Evolutionary conservation across 2,888 invertebrate genomes (phyloP), one percentile per base, ranked within the genome.

Genomic region (Parnassius smintheus): DNA sequence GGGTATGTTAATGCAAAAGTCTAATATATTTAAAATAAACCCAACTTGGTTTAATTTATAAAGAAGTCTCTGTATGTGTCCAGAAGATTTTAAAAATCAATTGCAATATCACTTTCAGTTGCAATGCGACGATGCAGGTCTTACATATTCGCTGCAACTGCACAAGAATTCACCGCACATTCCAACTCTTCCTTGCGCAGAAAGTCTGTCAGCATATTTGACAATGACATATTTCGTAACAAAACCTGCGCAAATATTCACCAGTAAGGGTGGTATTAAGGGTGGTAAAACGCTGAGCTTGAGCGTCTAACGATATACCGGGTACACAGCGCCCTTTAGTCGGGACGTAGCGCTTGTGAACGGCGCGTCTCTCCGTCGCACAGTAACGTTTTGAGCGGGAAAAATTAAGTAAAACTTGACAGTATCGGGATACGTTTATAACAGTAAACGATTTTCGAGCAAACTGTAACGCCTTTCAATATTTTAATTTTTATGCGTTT

Each of bases 301-400:
- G 60, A 65, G 67, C 66, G 65, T 65, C 62, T 63, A 62, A 63
- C 65, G 65, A 59, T 62, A 64, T 68, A 64, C 65, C 65, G 59
- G 3, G 64, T 62, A 57, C 48, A 66, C 60, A 59, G 56, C 64
- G 54, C 61, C 67, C 68, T 68, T 74, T 78, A 82, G 82, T 82
- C 75, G 76, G 70, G 70, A 65, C 69, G 65, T 64, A 70, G 70
- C 78, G 71, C 65, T 68, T 76, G 75, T 41, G 63, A 61, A 74
- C 61, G 74, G 56, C 75, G 73, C 73, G 70, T 66, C 72, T 71
- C 72, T 71, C 72, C 68, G 55, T 13, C 35, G 18, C 13, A 13
- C 13, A 48, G 0, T 42, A 53, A 13, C 41, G 25, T 50, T 44
- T 10, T 52, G 46, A 56, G 74, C 77, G 76, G 73, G 74, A 76